These are phyloP conservation scores for Trachelus troglodyta DNA, from an alignment of 2,888 invertebrate species.

Conservation along the genomic window DNA sequence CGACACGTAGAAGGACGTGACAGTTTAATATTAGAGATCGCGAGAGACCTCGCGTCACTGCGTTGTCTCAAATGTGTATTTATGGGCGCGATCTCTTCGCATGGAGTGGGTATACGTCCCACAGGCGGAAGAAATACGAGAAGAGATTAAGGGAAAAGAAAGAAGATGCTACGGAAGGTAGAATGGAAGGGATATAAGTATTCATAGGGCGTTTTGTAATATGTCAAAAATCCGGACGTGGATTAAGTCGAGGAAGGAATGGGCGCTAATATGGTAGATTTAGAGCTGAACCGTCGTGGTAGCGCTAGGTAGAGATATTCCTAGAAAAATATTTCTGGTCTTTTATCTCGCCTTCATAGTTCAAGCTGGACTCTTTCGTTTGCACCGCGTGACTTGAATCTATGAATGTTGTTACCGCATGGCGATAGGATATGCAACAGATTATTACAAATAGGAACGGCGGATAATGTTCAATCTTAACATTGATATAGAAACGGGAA, in stretches of 20 bases:
- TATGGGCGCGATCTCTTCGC: slow-evolving; percentile 31
- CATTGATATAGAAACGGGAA: background rate
- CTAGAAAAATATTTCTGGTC: slow-evolving; percentile 11
- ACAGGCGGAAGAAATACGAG: slow-evolving; percentile 24
- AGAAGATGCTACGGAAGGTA: slow-evolving; percentile 18
- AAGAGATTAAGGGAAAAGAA: slow-evolving; percentile 22
- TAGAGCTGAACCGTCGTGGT: background rate
- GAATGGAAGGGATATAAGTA: slow-evolving; percentile 30
- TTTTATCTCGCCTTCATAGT: slow-evolving; percentile 16
- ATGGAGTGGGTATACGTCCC: slow-evolving; percentile 17
- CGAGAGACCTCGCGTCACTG: slow-evolving; percentile 17
- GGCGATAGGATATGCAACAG: background rate
- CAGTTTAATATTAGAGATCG: slow-evolving; percentile 23
- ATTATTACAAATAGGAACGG: background rate
- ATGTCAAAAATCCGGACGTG: slow-evolving; percentile 47
- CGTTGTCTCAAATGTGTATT: slow-evolving; percentile 27
- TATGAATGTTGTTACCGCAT: slow-evolving; percentile 1
- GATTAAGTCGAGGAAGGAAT: slow-evolving; percentile 36
- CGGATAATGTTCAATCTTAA: background rate
- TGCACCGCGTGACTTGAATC: slow-evolving; percentile 17
- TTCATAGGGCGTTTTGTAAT: slow-evolving; percentile 49
- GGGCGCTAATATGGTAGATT: slow-evolving; percentile 29
- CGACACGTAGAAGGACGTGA: slow-evolving; percentile 17
- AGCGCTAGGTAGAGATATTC: slow-evolving; percentile 18
- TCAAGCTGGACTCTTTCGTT: slow-evolving; percentile 15